Evolutionary conservation across 2,888 invertebrate species (phyloP).

Genomic region (Stenodema calcarata): DNA sequence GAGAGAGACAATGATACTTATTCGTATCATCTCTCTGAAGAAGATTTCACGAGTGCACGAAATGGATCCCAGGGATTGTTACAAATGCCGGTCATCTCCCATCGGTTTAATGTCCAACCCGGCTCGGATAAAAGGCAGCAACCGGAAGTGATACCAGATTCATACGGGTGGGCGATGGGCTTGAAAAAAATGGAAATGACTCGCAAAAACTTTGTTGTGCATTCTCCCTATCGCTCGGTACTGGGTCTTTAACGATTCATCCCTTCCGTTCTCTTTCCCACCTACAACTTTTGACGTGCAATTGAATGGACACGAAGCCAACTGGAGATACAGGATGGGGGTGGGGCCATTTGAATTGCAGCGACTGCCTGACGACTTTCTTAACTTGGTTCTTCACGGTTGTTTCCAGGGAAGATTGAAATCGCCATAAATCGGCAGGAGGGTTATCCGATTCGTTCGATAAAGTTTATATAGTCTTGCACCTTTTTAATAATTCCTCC

Average conservation of each 20-base stretch:
- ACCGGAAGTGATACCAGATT: constrained; percentile 17
- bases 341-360: constrained; percentile 15
- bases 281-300: constrained; percentile 12
- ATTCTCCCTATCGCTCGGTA: not conserved
- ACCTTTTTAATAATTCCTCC: not conserved
- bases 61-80: too few relatives aligned
- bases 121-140: not conserved
- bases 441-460: not conserved
- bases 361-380: not conserved
- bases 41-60: too few relatives aligned
- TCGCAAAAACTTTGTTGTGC: constrained; percentile 20
- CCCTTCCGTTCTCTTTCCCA: not conserved
- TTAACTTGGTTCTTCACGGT: not conserved
- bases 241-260: constrained; percentile 10
- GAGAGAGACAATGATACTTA: too few relatives aligned
- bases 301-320: not conserved
- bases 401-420: not conserved
- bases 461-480: not conserved
- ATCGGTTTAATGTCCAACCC: too few relatives aligned
- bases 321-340: not conserved
- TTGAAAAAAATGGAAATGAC: constrained; percentile 37
- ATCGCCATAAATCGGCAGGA: not conserved
- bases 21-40: too few relatives aligned
- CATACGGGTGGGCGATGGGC: not conserved
- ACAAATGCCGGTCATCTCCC: too few relatives aligned